Conservation (phyloP, 1,140 invertebrate species). For the Parasteatoda tepidariorum region DNA sequence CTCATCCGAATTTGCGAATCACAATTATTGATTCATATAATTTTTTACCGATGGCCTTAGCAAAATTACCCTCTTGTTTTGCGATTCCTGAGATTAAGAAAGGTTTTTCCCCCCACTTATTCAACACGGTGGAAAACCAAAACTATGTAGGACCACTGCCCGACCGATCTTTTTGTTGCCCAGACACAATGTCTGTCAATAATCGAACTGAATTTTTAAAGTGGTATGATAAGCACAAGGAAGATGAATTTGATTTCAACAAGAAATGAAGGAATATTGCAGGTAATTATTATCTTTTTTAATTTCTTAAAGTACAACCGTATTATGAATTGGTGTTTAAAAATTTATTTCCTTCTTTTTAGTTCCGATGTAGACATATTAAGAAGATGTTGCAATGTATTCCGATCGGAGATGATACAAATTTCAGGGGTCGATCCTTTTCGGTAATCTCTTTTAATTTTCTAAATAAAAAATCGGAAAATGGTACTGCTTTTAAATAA, state of each 20-base stretch:
- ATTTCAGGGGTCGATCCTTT: slow-evolving; percentile 5
- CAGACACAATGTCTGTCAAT: not conserved
- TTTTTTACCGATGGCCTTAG: slow-evolving; percentile 17
- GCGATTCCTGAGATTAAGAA: slow-evolving; percentile 2
- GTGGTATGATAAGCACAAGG: not conserved
- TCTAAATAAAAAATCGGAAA: not conserved
- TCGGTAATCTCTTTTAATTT: not conserved
- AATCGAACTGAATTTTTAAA: not conserved
- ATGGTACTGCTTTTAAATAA: not conserved
- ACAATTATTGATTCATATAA: slow-evolving; percentile 36
- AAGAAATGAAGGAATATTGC: slow-evolving; percentile 8
- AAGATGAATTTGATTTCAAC: not conserved
- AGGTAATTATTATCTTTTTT: not conserved
- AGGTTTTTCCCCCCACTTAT: not conserved
- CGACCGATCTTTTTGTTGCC: not conserved
- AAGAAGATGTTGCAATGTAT: not conserved
- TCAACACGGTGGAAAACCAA: not conserved
- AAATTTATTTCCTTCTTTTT: not conserved
- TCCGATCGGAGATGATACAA: not conserved
- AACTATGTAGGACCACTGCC: not conserved
- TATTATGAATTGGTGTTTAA: not conserved
- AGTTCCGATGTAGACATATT: slow-evolving; percentile 21
- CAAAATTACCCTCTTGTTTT: not conserved
- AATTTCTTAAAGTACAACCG: too few species aligned
- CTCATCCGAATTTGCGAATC: not conserved